phyloP scores from a whole-genome alignment of 2,113 vertebrate species.

The Tachycineta bicolor region DNA sequence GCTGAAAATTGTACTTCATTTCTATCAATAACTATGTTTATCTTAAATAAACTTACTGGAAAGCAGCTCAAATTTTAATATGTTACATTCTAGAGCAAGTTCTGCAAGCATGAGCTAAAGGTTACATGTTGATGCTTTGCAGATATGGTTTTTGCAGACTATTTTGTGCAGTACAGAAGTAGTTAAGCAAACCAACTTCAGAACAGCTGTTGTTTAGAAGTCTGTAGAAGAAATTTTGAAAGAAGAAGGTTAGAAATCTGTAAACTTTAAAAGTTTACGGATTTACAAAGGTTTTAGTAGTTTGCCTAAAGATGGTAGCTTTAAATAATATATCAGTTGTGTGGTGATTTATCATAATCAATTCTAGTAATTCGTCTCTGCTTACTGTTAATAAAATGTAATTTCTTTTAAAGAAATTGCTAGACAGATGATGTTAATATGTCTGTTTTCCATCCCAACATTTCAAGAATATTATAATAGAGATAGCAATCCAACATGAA shows the following conservation, averaged over 20 bases:
- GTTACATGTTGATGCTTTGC: background rate
- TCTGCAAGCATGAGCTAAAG: background rate
- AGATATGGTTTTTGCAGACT: background rate
- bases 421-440: background rate
- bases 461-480: background rate
- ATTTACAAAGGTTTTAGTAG: background rate
- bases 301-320: background rate
- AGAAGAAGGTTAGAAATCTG: too few relatives aligned
- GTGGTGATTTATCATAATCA: background rate
- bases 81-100: background rate
- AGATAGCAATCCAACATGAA: background rate
- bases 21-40: background rate
- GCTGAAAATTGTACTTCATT: background rate
- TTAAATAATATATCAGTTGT: background rate
- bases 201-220: background rate
- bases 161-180: background rate
- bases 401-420: background rate
- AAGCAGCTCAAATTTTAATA: background rate
- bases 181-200: background rate
- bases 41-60: background rate
- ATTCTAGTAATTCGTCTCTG: background rate
- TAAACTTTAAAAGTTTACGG: background rate
- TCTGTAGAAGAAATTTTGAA: too few relatives aligned
- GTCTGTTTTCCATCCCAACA: background rate
- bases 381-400: background rate